Evolutionary conservation across 64 coral and sea anemone genomes (phyloP).

Genomic region (Cladopsammia gracilis): DNA sequence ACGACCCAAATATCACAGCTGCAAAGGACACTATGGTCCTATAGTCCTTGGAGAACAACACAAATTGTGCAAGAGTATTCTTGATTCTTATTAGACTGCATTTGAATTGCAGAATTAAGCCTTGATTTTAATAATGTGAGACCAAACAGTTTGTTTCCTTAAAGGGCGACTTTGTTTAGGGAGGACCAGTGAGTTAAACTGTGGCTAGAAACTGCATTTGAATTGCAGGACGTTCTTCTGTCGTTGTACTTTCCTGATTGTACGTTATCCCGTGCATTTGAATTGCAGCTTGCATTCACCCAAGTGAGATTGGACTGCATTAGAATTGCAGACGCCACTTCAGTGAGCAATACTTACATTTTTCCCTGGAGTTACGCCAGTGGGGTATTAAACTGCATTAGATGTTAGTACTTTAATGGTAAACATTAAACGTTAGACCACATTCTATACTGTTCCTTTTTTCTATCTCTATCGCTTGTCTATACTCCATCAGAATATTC

Average conservation of each 20-base stretch:
- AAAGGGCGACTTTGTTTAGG: no score
- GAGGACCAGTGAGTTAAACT: no score
- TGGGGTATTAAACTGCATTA: neutral
- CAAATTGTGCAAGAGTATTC: no score
- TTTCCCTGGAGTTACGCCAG: neutral
- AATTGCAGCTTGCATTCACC: neutral
- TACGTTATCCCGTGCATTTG: conserved; percentile 30
- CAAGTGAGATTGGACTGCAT: conserved; percentile 5
- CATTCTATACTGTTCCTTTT: neutral
- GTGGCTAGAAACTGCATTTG: conserved; percentile 14
- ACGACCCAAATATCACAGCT: neutral
- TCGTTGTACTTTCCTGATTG: neutral
- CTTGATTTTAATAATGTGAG: neutral
- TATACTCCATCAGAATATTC: neutral
- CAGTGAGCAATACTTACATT: neutral
- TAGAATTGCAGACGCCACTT: conserved; percentile 39
- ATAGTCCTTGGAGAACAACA: neutral
- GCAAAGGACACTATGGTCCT: neutral
- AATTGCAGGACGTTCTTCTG: conserved; percentile 18
- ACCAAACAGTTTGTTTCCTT: no score
- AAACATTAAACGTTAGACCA: neutral
- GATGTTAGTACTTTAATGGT: neutral
- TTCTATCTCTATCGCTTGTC: no score
- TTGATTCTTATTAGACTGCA: no score
- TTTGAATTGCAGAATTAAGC: conserved; percentile 1